A percentile compares a stretch with the other conserved stretches of the same genome.
phyloP scores from a whole-genome alignment of 2,888 invertebrate genomes.

The Xestobium rufovillosum region DNA sequence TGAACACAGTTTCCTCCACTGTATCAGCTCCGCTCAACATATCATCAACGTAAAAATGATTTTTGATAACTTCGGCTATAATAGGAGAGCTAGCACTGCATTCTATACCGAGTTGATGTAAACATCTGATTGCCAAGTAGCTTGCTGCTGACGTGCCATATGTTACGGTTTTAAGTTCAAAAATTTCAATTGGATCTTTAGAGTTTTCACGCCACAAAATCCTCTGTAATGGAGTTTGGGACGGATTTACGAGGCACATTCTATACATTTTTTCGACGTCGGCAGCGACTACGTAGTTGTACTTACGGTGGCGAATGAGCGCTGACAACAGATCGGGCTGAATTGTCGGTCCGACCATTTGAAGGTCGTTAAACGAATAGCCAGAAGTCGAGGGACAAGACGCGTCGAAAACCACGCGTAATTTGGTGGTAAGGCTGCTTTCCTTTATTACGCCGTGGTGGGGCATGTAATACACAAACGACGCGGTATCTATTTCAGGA shows the following conservation, averaged over 20 bases:
- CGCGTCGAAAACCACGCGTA: too few relatives aligned
- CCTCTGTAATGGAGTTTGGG: not conserved
- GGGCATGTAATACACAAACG: too few relatives aligned
- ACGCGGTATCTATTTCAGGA: too few relatives aligned
- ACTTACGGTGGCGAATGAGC: not conserved
- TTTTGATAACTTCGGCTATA: slow-evolving; percentile 8
- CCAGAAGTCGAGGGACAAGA: too few relatives aligned
- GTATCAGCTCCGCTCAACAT: slow-evolving; percentile 15
- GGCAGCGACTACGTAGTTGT: not conserved
- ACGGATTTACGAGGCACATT: not conserved
- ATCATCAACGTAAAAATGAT: slow-evolving; percentile 18
- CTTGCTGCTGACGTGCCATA: not conserved
- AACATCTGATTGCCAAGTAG: not conserved
- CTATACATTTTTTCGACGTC: not conserved
- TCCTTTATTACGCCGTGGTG: too few relatives aligned
- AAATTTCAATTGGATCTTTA: not conserved
- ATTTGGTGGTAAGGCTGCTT: too few relatives aligned
- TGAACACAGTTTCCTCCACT: slow-evolving; percentile 8
- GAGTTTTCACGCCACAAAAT: not conserved
- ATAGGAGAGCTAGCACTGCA: slow-evolving; percentile 7
- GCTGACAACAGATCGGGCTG: not conserved
- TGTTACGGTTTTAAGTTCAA: not conserved
- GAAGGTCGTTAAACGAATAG: too few relatives aligned
- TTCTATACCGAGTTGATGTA: not conserved
- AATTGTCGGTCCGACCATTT: not conserved